Conservation (phyloP, 2,113 vertebrate genomes). For the Psilopogon haemacephalus region DNA sequence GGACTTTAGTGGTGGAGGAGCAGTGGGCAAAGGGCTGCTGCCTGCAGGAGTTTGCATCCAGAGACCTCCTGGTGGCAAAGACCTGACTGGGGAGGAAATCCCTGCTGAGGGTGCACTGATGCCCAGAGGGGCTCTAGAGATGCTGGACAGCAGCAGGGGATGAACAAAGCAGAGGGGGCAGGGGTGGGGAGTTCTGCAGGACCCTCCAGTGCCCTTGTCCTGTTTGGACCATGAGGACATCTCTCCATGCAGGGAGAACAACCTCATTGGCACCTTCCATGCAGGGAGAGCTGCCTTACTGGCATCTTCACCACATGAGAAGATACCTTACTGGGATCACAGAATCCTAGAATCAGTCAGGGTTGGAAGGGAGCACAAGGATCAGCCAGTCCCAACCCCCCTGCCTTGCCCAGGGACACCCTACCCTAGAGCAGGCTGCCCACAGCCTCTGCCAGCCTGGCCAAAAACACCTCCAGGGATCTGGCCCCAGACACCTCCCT, state of each 20-base stretch:
- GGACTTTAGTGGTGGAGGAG: neutral
- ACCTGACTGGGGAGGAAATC: neutral
- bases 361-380: too few species aligned
- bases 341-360: too few species aligned
- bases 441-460: too few species aligned
- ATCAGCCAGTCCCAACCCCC: too few species aligned
- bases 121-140: neutral
- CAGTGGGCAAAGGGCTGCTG: neutral
- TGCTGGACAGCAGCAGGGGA: neutral
- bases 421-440: too few species aligned
- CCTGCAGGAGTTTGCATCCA: neutral
- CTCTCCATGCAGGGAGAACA: neutral
- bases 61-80: neutral
- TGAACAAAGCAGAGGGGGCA: neutral
- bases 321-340: neutral
- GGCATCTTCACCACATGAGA: too few species aligned
- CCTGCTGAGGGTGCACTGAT: neutral
- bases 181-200: neutral
- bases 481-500: too few species aligned
- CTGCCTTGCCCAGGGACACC: too few species aligned
- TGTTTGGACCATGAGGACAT: fast-evolving
- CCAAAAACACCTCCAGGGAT: too few species aligned
- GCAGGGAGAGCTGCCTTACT: neutral
- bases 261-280: neutral
- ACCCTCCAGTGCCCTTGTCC: neutral